Conservation (phyloP, 2,888 invertebrate genomes). For the Falcaria lacertinaria region DNA sequence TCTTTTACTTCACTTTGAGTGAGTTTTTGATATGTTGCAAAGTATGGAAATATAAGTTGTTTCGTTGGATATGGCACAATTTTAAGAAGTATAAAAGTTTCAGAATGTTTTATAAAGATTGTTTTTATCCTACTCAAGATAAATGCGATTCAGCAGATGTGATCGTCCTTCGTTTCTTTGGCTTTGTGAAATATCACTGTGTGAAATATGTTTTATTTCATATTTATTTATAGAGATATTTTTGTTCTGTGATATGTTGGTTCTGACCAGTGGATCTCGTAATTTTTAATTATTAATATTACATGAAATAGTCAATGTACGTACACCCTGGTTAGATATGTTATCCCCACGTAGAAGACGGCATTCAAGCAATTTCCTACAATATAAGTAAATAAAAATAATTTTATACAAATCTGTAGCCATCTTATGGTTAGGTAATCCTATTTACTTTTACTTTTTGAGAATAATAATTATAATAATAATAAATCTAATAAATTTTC, state of each 20-base stretch:
- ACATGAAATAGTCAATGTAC: conserved; percentile 35
- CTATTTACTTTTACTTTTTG: conserved; percentile 48
- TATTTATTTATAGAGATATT: conserved; percentile 47
- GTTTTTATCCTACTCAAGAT: conserved; percentile 47
- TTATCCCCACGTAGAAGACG: conserved; percentile 51
- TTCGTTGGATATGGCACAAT: conserved; percentile 53
- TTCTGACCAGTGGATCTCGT: conserved; percentile 31
- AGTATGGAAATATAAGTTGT: conserved; percentile 14
- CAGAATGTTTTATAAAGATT: conserved; percentile 4
- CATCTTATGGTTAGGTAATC: conserved; percentile 74
- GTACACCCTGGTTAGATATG: conserved; percentile 71
- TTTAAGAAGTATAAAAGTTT: conserved; percentile 15
- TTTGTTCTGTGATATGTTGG: conserved; percentile 67
- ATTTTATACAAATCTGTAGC: conserved; percentile 74
- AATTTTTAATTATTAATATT: conserved; percentile 29
- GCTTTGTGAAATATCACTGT: conserved; percentile 76
- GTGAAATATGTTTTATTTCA: conserved; percentile 58
- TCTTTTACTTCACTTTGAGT: conserved; percentile 39
- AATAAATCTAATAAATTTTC: conserved; percentile 77
- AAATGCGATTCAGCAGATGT: conserved; percentile 56
- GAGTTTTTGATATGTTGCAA: conserved; percentile 45
- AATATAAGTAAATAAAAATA: conserved; percentile 74
- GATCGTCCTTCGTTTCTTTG: conserved; percentile 67
- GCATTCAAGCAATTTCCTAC: conserved; percentile 69
- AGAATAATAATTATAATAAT: conserved; percentile 61